Base-by-base conservation (phyloP, 2,888 invertebrate genomes). In the Nudaria mundana region DNA sequence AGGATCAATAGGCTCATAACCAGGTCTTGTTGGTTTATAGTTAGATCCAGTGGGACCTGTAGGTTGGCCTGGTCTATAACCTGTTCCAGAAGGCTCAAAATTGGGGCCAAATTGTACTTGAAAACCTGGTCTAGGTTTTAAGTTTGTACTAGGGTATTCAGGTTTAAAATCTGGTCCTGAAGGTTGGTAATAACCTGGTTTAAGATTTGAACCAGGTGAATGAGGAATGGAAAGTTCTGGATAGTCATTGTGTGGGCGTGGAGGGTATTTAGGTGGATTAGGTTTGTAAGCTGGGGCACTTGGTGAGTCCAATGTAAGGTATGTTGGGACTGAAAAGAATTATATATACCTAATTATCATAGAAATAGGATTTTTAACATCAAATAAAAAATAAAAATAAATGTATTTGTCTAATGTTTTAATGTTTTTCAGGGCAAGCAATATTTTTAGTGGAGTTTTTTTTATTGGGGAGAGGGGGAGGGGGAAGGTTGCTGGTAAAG, bases 251-350 rank as follows among this genome's bases (percentile, higher is more conserved):
- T n/a, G 28, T 12, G 41, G 32, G 2, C 40, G 26, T 16, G 41
- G 29, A 0, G 48, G 37, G 8, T 48, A 43, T 20, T 56, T 42
- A 7, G 52, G 43, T 16, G 48, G 15, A 3, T 49, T 43, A 0
- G 62, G 63, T 35, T 61, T 66, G 26, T 49, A 69, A 0, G 49
- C 56, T 3, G 67, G 60, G n/a, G 62, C 66, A 12, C 52, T 64
- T 2, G 69, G 63, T 31, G 70, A 71, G 0, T 60, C 60, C 7
- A 74, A 79, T n/a, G 75, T 59, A 28, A 68, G 63, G 40, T 69
- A 77, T 0, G 66, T 52, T 41, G 56, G 42, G 18, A 71, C 82
- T 81, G 69, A 51, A 63, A 46, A 6, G 26, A 34, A 16, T n/a
- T 5, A 10, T 24, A 14, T n/a, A n/a, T 16, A 11, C 5, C 18